Percentiles rank a stretch among this genome's conserved stretches.
Evolutionary conservation across 2,797 vertebrate species (phyloP).

Genomic region (Aselliscus stoliczkanus): DNA sequence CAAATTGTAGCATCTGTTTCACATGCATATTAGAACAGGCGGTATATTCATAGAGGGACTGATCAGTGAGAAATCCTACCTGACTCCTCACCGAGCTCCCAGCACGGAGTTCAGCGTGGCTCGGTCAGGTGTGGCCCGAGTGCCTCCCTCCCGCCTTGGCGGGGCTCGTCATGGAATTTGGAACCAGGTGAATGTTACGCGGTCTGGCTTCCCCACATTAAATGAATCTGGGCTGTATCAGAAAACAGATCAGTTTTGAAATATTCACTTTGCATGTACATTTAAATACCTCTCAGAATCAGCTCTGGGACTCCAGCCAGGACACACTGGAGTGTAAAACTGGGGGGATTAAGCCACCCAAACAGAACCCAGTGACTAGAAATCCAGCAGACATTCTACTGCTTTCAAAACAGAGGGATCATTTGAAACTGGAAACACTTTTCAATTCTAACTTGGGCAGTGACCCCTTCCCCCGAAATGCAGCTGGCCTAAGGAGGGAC

Average conservation of each 20-base stretch:
- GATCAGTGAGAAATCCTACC: not conserved
- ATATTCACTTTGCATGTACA: slow-evolving; percentile 28
- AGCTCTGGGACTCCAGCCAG: slow-evolving; percentile 50
- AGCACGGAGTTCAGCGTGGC: not conserved
- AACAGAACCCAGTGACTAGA: slow-evolving; percentile 37
- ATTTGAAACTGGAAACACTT: not conserved
- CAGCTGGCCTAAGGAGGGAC: not conserved
- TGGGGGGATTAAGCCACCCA: slow-evolving; percentile 5
- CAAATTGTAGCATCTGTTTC: not conserved
- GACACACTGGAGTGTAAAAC: slow-evolving; percentile 40
- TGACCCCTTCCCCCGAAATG: not conserved
- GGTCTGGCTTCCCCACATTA: not conserved
- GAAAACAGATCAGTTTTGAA: not conserved
- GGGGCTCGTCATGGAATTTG: not conserved
- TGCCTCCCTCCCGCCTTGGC: slow-evolving; percentile 14
- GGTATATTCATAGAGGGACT: not conserved
- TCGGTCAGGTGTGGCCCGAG: not conserved
- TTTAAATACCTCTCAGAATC: slow-evolving; percentile 50
- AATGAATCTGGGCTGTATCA: not conserved
- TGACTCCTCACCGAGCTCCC: not conserved
- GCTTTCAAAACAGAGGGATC: not conserved
- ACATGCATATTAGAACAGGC: not conserved
- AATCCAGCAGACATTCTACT: slow-evolving; percentile 16
- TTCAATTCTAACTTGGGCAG: not conserved
- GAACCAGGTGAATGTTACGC: not conserved